Evolutionary conservation across 2,113 vertebrate genomes (phyloP).

Genomic region (Eurypyga helias): DNA sequence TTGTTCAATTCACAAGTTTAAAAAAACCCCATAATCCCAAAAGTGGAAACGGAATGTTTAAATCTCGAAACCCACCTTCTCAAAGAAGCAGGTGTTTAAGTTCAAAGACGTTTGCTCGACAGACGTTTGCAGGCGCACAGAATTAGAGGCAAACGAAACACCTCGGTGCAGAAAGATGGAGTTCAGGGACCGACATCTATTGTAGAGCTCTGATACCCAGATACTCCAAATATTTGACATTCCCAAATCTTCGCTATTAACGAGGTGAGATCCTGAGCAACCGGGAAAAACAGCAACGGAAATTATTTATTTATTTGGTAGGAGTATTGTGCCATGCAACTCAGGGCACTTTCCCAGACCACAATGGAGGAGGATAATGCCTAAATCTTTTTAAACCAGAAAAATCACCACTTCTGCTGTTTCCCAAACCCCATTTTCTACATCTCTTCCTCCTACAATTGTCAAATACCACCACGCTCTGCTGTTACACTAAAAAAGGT

Average conservation of each 20-base stretch:
- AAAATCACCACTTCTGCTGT: background rate
- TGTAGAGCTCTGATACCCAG: background rate
- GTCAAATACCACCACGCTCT: accelerated
- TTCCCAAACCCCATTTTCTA: background rate
- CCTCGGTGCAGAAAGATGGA: background rate
- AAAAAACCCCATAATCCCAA: background rate
- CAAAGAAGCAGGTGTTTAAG: background rate
- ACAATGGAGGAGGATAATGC: accelerated
- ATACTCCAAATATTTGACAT: background rate
- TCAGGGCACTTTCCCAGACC: background rate
- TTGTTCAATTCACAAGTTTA: background rate
- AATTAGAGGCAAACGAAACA: background rate
- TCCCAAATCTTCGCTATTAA: background rate
- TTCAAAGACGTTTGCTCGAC: background rate
- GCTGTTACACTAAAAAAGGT: background rate
- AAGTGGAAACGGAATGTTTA: background rate
- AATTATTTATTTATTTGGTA: background rate
- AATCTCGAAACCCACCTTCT: background rate
- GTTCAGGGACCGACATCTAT: background rate
- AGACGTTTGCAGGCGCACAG: accelerated
- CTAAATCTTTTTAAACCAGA: background rate
- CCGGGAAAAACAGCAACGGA: background rate
- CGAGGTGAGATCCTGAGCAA: slow-evolving; percentile 22
- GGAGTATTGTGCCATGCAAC: background rate
- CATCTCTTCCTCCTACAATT: background rate